Conservation (phyloP, 2,888 invertebrate genomes). For the Cephus runcator region DNA sequence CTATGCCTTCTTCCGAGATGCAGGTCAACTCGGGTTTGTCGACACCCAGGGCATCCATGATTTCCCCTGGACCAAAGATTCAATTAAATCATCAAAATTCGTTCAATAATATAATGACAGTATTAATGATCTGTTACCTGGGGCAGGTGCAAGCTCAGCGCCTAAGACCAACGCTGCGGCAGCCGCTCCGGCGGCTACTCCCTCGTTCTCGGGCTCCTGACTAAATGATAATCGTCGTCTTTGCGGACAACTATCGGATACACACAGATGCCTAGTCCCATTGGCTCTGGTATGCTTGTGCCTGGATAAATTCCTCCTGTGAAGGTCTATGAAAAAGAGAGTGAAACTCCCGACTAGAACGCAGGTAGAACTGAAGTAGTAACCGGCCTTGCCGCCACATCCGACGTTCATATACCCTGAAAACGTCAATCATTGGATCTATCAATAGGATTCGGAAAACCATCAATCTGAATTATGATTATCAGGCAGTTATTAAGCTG, state of each 20-base stretch:
- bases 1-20: constrained; percentile 86
- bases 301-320: constrained; percentile 75
- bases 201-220: constrained; percentile 71
- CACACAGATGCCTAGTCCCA: constrained; percentile 70
- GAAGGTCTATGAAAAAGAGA: constrained; percentile 84
- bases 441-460: too few relatives aligned
- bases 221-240: constrained; percentile 70
- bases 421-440: constrained; percentile 31
- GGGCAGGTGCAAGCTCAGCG: constrained; percentile 63
- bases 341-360: constrained; percentile 80
- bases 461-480: too few relatives aligned
- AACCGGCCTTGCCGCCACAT: constrained; percentile 82
- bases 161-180: constrained; percentile 72
- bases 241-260: constrained; percentile 70
- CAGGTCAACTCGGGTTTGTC: constrained; percentile 83
- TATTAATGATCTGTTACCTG: constrained; percentile 37
- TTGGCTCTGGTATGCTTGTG: constrained; percentile 77
- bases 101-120: not conserved
- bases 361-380: constrained; percentile 85
- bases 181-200: constrained; percentile 67
- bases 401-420: constrained; percentile 83
- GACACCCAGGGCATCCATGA: constrained; percentile 44
- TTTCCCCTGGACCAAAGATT: constrained; percentile 36
- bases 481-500: too few relatives aligned
- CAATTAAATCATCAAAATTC: not conserved